Evolutionary conservation across 2,797 vertebrate genomes (phyloP), one percentile per base, ranked within the genome.

Genomic region (Perodicticus potto): DNA sequence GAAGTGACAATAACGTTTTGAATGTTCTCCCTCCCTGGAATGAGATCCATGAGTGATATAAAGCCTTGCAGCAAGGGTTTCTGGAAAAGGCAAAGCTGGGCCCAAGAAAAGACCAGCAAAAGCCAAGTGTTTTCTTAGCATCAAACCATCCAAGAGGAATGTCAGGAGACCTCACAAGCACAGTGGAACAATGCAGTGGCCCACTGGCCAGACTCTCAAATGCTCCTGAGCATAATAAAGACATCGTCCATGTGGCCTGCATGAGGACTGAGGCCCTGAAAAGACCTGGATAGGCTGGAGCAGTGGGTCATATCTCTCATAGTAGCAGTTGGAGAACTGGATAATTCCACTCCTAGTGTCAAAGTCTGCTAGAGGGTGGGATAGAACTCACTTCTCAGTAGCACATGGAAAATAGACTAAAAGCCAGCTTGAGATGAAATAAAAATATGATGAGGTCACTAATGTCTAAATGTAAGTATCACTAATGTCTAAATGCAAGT

Each of bases 141-240:
- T 19, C n/a, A 11, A 4, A 1, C 13, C 32, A 17, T 19, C 45
- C 63, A 49, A 7, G 32, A 61, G 3, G 9, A 59, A 22, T 78
- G 16, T 81, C 81, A 3, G 2, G 86, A 8, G 0, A 81, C 69
- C 63, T 0, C 0, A 14, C 0, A 0, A 3, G 3, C 57, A 6
- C n/a, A 69, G 29, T 2, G n/a, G 82, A 20, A 49, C 91, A 63
- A 55, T 14, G 73, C 25, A 73, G 40, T 32, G 72, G 10, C 19
- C 45, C 43, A 19, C 20, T 25, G 37, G 40, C 57, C 73, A 78
- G 17, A 69, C 29, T 23, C 7, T 55, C 63, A 95, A 16, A 63
- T 45, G 61, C 10, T 72, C 43, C 78, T 70, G 3, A 73, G 76
- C 63, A 74, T 57, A 86, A 59, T 57, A 86, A 59, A 77, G 43